phyloP scores from a whole-genome alignment of 2,113 vertebrate genomes.

The Trematomus loennbergii region DNA sequence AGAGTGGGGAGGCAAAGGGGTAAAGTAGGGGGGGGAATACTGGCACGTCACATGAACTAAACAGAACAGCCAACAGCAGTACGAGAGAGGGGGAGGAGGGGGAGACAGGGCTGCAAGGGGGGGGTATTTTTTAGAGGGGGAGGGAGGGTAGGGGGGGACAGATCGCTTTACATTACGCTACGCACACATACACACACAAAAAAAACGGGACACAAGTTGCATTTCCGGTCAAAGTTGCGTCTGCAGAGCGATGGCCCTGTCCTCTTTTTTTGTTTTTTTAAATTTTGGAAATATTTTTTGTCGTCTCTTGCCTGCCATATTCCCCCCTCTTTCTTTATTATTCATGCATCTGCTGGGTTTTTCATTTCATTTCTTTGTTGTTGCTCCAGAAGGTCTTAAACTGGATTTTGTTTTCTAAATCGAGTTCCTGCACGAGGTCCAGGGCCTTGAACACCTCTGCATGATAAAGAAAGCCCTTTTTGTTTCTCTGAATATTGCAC shows the following conservation, averaged over 20 bases:
- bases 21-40: conserved; percentile 70
- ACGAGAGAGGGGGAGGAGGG: conserved; percentile 76
- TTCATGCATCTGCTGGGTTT: no score
- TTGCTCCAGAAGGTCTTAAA: neutral
- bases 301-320: neutral
- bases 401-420: neutral
- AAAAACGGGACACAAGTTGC: conserved; percentile 88
- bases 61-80: conserved; percentile 88
- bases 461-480: conserved; percentile 72
- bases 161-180: conserved; percentile 87
- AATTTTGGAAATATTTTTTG: conserved; percentile 18
- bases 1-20: conserved; percentile 27
- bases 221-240: conserved; percentile 85
- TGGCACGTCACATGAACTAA: conserved; percentile 87
- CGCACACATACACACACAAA: conserved; percentile 87
- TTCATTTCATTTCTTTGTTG: neutral
- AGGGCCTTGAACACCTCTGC: conserved; percentile 38
- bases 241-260: conserved; percentile 46
- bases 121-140: conserved; percentile 12
- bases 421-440: conserved; percentile 22
- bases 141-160: conserved; percentile 61
- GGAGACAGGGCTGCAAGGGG: conserved; percentile 34
- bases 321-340: neutral
- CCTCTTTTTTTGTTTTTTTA: conserved; percentile 43
- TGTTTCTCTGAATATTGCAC: conserved; percentile 82